phyloP scores from a whole-genome alignment of 2,888 invertebrate species.

The Heliconius ismenius region DNA sequence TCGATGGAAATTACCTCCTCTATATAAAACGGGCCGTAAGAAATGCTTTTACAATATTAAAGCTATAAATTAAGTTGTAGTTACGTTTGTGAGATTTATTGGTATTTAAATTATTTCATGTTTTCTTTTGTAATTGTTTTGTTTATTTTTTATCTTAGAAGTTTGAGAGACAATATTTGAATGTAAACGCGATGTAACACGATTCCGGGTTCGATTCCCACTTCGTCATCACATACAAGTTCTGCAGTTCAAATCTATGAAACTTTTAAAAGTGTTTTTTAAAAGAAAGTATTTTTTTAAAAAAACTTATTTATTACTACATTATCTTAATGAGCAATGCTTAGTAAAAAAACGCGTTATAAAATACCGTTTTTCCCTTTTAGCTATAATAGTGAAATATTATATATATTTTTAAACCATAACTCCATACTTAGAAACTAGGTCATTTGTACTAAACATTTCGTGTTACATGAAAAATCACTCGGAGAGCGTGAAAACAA shows the following conservation, averaged over 20 bases:
- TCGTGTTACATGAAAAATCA: constrained; percentile 36
- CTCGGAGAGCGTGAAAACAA: constrained; percentile 36
- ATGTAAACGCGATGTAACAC: background rate
- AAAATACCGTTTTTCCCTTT: background rate
- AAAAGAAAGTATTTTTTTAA: too few relatives aligned
- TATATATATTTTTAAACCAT: constrained; percentile 16
- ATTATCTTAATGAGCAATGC: constrained; percentile 10
- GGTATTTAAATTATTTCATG: constrained; percentile 37
- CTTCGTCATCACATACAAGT: background rate
- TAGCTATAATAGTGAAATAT: background rate
- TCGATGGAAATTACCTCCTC: constrained; percentile 28
- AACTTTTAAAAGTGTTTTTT: too few relatives aligned
- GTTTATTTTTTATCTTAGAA: background rate
- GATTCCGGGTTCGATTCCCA: background rate
- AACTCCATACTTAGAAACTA: constrained; percentile 24
- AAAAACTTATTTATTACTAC: background rate
- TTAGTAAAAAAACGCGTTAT: background rate
- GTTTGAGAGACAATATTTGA: background rate
- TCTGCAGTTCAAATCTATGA: too few relatives aligned
- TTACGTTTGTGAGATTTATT: constrained; percentile 37
- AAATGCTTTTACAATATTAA: constrained; percentile 41
- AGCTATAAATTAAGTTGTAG: constrained; percentile 38
- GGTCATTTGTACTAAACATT: constrained; percentile 38
- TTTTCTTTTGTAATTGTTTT: constrained; percentile 29
- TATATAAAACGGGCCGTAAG: constrained; percentile 27